A percentile compares a stretch with the other conserved stretches of the same genome.
Evolutionary conservation across 2,888 invertebrate genomes (phyloP).

Genomic region (Alcis repandata): DNA sequence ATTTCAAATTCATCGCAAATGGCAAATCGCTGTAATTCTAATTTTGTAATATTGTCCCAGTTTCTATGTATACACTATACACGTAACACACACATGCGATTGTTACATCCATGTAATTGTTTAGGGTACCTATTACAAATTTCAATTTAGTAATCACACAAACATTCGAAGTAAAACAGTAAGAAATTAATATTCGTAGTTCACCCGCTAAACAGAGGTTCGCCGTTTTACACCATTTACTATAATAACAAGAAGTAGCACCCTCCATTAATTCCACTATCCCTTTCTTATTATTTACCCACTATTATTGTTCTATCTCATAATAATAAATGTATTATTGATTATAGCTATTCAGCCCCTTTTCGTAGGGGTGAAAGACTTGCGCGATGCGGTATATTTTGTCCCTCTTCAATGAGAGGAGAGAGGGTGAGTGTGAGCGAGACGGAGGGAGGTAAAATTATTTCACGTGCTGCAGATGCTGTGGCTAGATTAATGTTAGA

Average conservation of each 20-base stretch:
- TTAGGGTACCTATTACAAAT: too few relatives aligned
- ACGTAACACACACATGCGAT: too few relatives aligned
- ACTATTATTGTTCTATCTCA: slow-evolving; percentile 51
- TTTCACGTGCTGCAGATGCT: slow-evolving; percentile 81
- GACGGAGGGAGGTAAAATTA: slow-evolving; percentile 62
- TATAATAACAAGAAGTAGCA: not conserved
- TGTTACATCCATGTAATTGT: too few relatives aligned
- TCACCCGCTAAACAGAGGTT: not conserved
- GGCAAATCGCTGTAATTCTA: too few relatives aligned
- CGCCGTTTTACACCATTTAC: not conserved
- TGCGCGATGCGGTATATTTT: slow-evolving; percentile 69
- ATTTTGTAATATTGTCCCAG: too few relatives aligned
- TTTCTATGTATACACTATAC: too few relatives aligned
- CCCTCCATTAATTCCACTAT: slow-evolving; percentile 17
- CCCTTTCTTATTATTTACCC: slow-evolving; percentile 46
- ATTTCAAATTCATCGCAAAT: too few relatives aligned
- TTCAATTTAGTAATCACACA: too few relatives aligned
- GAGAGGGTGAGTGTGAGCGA: slow-evolving; percentile 59
- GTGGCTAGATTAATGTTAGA: slow-evolving; percentile 57
- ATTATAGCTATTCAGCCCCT: slow-evolving; percentile 67
- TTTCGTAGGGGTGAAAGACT: slow-evolving; percentile 66
- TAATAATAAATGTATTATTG: slow-evolving; percentile 67
- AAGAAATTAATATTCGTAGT: too few relatives aligned
- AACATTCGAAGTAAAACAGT: too few relatives aligned
- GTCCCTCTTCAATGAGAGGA: slow-evolving; percentile 54